A percentile compares a stretch with the other conserved stretches of the same genome.
These are phyloP conservation scores for Misgurnus mizolepis DNA, from an alignment of 2,113 vertebrate species.

Conservation along the genomic window DNA sequence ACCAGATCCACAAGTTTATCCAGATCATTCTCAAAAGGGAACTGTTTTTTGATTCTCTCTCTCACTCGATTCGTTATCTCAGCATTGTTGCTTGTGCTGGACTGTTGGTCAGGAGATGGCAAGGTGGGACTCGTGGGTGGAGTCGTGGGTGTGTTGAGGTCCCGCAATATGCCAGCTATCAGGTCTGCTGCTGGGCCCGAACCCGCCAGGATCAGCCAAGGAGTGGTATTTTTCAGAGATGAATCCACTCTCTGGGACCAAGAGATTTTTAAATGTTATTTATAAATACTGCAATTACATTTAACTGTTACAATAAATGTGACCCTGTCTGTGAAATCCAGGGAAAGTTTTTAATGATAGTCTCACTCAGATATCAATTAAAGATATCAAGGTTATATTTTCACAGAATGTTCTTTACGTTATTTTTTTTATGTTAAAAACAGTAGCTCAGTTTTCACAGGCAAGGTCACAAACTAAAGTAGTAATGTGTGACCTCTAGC, in stretches of 20 bases:
- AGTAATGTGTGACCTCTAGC: constrained; percentile 71
- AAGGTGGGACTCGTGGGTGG: constrained; percentile 44
- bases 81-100: constrained; percentile 27
- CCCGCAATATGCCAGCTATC: constrained; percentile 72
- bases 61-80: constrained; percentile 57
- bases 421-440: too few relatives aligned
- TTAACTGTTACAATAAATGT: too few relatives aligned
- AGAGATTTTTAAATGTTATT: background rate
- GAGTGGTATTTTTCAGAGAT: constrained; percentile 74
- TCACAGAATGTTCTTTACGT: too few relatives aligned
- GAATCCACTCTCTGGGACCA: constrained; percentile 72
- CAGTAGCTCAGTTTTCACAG: too few relatives aligned
- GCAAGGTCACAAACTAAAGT: too few relatives aligned
- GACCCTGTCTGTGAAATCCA: too few relatives aligned
- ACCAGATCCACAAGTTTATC: constrained; percentile 69
- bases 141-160: constrained; percentile 40
- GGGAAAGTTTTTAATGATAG: too few relatives aligned
- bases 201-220: constrained; percentile 81
- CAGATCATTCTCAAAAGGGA: constrained; percentile 60
- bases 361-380: too few relatives aligned
- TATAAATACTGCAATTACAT: background rate
- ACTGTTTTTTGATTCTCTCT: constrained; percentile 65
- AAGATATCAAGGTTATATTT: too few relatives aligned
- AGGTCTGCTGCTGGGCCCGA: constrained; percentile 83
- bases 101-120: constrained; percentile 25